These are phyloP conservation scores for Quadroppia sp. DNA, from an alignment of 2,888 invertebrate species.

Conservation along the genomic window DNA sequence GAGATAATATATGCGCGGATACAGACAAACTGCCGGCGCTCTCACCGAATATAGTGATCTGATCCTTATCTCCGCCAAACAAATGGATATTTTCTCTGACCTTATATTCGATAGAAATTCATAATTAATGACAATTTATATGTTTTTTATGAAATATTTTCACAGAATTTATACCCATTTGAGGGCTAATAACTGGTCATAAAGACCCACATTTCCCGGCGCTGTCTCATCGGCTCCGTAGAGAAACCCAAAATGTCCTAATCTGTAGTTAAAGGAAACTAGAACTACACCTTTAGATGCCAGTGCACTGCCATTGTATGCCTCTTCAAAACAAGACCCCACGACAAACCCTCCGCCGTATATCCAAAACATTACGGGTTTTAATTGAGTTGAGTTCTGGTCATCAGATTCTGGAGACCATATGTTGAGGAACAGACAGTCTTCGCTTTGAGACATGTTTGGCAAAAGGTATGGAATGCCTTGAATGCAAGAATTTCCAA, in stretches of 20 bases:
- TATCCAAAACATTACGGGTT: constrained; percentile 47
- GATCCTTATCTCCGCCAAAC: too few relatives aligned
- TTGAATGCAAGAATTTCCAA: too few relatives aligned
- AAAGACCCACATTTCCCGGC: neutral
- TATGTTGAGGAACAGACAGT: constrained; percentile 32
- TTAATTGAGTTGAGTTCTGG: neutral
- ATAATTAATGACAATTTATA: too few relatives aligned
- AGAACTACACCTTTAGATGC: constrained; percentile 10
- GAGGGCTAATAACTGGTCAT: neutral
- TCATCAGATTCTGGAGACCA: neutral
- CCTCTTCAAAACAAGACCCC: constrained; percentile 6
- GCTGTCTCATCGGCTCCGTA: neutral
- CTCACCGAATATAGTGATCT: too few relatives aligned
- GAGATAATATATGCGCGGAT: too few relatives aligned
- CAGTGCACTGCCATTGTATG: neutral
- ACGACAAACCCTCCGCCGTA: neutral
- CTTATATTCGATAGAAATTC: too few relatives aligned
- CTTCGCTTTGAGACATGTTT: constrained; percentile 21
- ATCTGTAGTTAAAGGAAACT: constrained; percentile 2
- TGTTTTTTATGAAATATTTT: too few relatives aligned
- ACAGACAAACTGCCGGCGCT: too few relatives aligned
- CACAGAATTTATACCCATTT: neutral
- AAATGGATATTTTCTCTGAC: too few relatives aligned
- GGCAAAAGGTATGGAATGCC: too few relatives aligned
- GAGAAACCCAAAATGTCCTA: neutral